Base-by-base conservation (phyloP, 2,113 vertebrate species). In the Microtus pennsylvanicus region DNA sequence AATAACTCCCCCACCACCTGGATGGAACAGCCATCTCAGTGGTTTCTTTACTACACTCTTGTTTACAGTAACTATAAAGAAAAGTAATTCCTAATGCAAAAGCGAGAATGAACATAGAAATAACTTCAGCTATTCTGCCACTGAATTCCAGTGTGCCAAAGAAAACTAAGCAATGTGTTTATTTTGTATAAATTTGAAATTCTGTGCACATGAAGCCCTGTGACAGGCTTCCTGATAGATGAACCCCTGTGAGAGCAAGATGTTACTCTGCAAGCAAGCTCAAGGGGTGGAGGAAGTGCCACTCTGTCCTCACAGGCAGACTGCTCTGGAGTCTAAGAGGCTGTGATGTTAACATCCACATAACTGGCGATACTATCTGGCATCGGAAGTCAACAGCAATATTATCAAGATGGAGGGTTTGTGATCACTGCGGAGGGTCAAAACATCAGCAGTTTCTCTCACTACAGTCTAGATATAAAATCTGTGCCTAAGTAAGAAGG, bases 311-410 rank as follows among this genome's bases (percentile, higher is more conserved):
- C 65, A 93, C 83, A 97, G 98, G 98, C 98, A 98, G 96, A 45
- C 67, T 98, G 96, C 90, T 96, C 97, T 97, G 95, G 95, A 97
- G 96, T 98, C 91, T 94, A 74, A 97, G 99, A 98, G 97, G 97
- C 97, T 98, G 95, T 85, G 96, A 97, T 98, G 98, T 98, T 98
- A 99, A 98, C 98, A 97, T 85, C 96, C 95, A 95, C 98, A 97
- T 98, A 97, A 98, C 98, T 98, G 97, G 96, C 95, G 92, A 98
- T 98, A 97, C 98, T 98, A 97, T 98, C 98, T 94, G 89, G 96
- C 91, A 96, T 94, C 97, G 94, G 96, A 97, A 97, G 96, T 98
- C 98, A 98, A 97, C 77, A 98, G 97, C 96, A 97, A 94, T 97
- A 33, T 35, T 97, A 38, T 58, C 97, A 97, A 94, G 96, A 98